Evolutionary conservation across 2,113 vertebrate genomes (phyloP).

Genomic region (Falco punctatus): DNA sequence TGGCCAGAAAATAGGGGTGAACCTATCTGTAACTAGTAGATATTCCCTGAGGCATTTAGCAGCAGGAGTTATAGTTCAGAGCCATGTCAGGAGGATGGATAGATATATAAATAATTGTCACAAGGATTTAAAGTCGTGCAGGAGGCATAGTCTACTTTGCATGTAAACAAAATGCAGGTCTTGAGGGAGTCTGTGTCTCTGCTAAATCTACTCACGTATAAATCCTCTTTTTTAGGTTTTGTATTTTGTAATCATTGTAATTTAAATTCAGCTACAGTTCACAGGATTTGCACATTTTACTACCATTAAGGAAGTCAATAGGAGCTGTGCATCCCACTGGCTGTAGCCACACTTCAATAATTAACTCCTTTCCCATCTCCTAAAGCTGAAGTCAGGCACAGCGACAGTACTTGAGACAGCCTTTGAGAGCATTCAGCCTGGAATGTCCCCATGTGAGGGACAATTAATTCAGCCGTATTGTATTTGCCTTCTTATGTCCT

Average conservation of each 20-base stretch:
- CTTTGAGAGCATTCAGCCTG: background rate
- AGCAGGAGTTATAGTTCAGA: background rate
- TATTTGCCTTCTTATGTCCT: background rate
- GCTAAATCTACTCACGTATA: constrained; percentile 48
- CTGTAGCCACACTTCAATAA: background rate
- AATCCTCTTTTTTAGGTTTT: constrained; percentile 68
- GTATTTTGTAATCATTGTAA: constrained; percentile 49
- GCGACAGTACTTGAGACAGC: background rate
- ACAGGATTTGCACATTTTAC: constrained; percentile 49
- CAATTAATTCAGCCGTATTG: accelerated
- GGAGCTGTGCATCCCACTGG: background rate
- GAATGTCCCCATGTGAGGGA: background rate
- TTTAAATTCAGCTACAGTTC: constrained; percentile 55
- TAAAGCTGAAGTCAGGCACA: background rate
- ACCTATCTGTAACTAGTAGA: background rate
- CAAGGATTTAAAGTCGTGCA: constrained; percentile 15
- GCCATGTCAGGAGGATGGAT: background rate
- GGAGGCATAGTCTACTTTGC: constrained; percentile 9
- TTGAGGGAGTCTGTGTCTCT: constrained; percentile 28
- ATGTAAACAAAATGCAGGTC: constrained; percentile 61
- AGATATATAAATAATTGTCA: constrained; percentile 7
- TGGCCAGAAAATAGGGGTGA: background rate
- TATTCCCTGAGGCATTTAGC: background rate
- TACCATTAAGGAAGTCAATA: constrained; percentile 43
- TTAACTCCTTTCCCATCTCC: constrained; percentile 33